A percentile compares a stretch with the other conserved stretches of the same genome.
phyloP scores from a whole-genome alignment of 2,113 vertebrate genomes.

The Nothocercus julius region DNA sequence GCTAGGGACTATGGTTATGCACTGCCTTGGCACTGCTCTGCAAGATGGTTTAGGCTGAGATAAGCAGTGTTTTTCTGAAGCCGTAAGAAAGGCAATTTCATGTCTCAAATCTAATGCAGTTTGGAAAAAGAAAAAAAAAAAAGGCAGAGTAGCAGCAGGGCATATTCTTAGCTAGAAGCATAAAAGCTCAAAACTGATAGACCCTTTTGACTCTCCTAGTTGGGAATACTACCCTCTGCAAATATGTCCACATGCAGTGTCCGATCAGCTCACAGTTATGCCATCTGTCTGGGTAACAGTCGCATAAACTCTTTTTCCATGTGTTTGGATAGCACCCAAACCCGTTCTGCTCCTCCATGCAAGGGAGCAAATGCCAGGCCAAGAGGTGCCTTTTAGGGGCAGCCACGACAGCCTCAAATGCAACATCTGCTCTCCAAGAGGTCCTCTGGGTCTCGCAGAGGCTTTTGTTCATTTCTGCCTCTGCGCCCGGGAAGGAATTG shows the following conservation, averaged over 20 bases:
- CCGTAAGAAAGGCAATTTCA: not conserved
- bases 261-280: not conserved
- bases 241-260: not conserved
- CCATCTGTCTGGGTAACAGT: slow-evolving; percentile 12
- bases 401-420: not conserved
- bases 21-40: not conserved
- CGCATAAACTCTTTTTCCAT: not conserved
- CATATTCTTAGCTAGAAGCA: not conserved
- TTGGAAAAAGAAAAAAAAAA: not conserved
- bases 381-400: not conserved
- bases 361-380: not conserved
- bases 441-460: not conserved
- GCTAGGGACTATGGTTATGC: not conserved
- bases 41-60: not conserved
- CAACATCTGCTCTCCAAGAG: not conserved
- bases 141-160: not conserved
- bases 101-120: not conserved
- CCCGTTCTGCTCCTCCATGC: not conserved
- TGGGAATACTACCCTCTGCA: not conserved
- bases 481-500: rapidly evolving
- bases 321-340: not conserved
- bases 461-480: not conserved
- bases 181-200: not conserved
- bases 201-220: not conserved
- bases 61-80: not conserved